Base-by-base conservation (phyloP, 2,113 vertebrate species). In the Gymnorhina tibicen region DNA sequence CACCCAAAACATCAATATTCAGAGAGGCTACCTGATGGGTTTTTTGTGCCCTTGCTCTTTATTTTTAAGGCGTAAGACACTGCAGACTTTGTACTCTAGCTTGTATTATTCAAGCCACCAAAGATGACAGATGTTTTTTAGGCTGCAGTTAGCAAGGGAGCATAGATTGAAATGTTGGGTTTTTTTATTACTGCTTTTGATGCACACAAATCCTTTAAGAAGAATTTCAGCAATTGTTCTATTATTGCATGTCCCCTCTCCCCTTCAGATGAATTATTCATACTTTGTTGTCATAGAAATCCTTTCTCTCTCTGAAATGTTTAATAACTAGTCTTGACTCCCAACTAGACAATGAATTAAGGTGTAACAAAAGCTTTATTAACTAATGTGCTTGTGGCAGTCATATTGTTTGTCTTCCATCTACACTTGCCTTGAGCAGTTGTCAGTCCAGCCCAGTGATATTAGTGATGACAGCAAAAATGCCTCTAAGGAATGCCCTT, bases 191-290 rank as follows among this genome's bases (percentile, higher is more conserved):
- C 95, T 93, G 63, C 47, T 80, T 97, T 89, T 96, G 90, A 95
- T 90, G 77, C 66, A 91, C 87, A 94, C 87, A 95, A 96, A 95
- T 97, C 55, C 66, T 97, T 94, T 95, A 95, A 92, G 78, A 96
- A 62, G 59, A 89, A 93, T 97, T 98, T 96, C 95, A 97, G 59
- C 97, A 96, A 96, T 89, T 95, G 73, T 96, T 97, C 88, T 91
- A 90, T 95, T 93, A 85, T 68, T 87, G 77, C 63, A 82, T 81
- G 74, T 93, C 80, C 60, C 70, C 72, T 97, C 92, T 96, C 41
- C 88, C 95, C 95, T 92, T 74, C 79, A 83, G 62, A 82, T 84
- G 91, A 93, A 98, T 97, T 96, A 97, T 98, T 98, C 94, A 97
- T 78, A 67, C 87, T 91, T 95, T 97, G 89, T 96, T 97, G 97